Conservation (phyloP, 2,113 vertebrate species). For the Bos indicus region DNA sequence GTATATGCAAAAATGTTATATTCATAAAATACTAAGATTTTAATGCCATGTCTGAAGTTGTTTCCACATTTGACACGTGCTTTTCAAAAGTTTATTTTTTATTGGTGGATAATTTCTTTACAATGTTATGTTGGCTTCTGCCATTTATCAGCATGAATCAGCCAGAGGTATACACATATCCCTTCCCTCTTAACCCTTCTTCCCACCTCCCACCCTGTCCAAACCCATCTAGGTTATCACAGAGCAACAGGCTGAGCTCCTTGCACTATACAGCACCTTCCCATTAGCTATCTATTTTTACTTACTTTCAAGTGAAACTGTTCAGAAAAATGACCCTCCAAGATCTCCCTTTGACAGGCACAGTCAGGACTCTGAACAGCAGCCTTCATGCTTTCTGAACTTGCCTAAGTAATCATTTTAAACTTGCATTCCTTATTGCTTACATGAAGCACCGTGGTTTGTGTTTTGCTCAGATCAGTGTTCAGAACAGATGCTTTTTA, state of each 20-base stretch:
- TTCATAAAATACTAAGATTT: not conserved
- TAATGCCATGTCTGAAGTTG: not conserved
- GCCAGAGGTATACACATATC: not conserved
- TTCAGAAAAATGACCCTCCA: not conserved
- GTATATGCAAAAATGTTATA: not conserved
- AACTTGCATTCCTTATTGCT: not conserved
- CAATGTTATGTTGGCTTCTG: not conserved
- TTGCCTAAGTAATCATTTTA: not conserved
- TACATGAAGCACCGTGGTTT: not conserved
- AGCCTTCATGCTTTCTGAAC: not conserved
- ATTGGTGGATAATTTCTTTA: not conserved
- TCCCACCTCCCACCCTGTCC: not conserved
- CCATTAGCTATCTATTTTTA: not conserved
- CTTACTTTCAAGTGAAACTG: not conserved
- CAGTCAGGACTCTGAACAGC: not conserved
- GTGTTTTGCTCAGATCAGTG: slow-evolving; percentile 6
- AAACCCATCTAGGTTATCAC: not conserved
- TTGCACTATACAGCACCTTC: not conserved
- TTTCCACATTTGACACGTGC: not conserved
- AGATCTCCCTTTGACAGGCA: not conserved
- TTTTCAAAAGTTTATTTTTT: not conserved
- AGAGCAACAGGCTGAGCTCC: not conserved
- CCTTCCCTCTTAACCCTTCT: not conserved
- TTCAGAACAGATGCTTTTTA: slow-evolving; percentile 67
- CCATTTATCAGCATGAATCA: not conserved